These are phyloP conservation scores for Siphamia tubifer DNA, from an alignment of 2,113 vertebrate genomes.

Conservation along the genomic window DNA sequence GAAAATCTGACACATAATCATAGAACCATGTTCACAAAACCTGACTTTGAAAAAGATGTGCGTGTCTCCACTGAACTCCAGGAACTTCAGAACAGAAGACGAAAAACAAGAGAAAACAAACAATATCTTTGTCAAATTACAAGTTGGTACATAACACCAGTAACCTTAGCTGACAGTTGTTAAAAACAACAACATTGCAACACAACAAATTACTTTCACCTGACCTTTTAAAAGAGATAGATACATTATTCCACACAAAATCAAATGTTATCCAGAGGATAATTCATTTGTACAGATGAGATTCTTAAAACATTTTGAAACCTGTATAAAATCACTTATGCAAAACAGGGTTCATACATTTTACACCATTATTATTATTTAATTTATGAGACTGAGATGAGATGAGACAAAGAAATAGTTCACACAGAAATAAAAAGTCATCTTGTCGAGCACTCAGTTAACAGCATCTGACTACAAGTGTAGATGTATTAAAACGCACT, in stretches of 20 bases:
- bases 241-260: not conserved
- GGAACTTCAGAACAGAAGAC: not conserved
- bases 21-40: not conserved
- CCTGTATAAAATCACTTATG: too few relatives aligned
- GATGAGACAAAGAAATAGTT: too few relatives aligned
- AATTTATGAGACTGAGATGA: too few relatives aligned
- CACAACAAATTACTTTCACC: conserved; percentile 1
- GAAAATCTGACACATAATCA: not conserved
- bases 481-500: too few relatives aligned
- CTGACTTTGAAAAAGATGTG: not conserved
- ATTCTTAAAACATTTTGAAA: not conserved
- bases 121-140: conserved; percentile 9
- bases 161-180: conserved; percentile 1
- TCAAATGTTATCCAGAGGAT: not conserved
- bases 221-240: conserved; percentile 18
- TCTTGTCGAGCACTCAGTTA: too few relatives aligned
- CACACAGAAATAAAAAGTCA: too few relatives aligned
- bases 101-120: conserved; percentile 8
- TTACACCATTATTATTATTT: too few relatives aligned
- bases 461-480: too few relatives aligned
- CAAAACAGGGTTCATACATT: too few relatives aligned
- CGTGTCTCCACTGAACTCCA: not conserved
- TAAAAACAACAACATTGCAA: too few relatives aligned
- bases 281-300: not conserved
- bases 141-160: not conserved